These are phyloP conservation scores for Drosophila melanica DNA, from an alignment of 1,140 invertebrate species.

Conservation along the genomic window DNA sequence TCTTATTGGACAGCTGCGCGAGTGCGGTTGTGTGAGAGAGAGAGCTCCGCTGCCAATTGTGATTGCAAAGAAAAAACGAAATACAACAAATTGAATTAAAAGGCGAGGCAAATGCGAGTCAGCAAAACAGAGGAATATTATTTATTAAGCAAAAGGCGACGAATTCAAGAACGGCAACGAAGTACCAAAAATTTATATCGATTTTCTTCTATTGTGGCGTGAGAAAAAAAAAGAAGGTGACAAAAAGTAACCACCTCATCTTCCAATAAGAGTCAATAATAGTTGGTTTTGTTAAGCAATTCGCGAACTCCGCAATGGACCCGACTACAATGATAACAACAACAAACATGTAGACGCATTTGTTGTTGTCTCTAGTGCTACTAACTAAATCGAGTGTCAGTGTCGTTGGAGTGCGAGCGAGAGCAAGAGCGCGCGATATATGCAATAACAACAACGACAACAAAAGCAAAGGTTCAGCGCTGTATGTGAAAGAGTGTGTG, in stretches of 20 bases:
- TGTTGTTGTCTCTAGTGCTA: constrained; percentile 44
- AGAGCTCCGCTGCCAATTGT: constrained; percentile 21
- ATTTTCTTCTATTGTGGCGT: constrained; percentile 60
- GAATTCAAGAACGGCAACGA: background rate
- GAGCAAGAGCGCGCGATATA: constrained; percentile 24
- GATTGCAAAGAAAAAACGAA: constrained; percentile 34
- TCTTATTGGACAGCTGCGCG: constrained; percentile 49
- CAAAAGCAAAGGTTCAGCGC: constrained; percentile 68
- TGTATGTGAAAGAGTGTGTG: constrained; percentile 23
- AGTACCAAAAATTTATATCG: constrained; percentile 55
- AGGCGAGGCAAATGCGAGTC: constrained; percentile 28
- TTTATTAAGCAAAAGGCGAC: constrained; percentile 22
- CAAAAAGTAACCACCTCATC: constrained; percentile 56
- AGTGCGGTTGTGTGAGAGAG: constrained; percentile 32
- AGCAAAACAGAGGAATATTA: constrained; percentile 27
- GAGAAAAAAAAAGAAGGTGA: constrained; percentile 25
- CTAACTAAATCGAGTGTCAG: constrained; percentile 46
- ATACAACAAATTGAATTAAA: constrained; percentile 37
- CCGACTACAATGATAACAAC: constrained; percentile 28
- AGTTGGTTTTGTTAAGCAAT: constrained; percentile 34
- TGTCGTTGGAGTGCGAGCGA: constrained; percentile 17
- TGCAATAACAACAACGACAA: constrained; percentile 62
- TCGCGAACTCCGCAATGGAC: constrained; percentile 29
- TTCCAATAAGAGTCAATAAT: constrained; percentile 32
- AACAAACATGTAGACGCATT: constrained; percentile 54